phyloP scores from a whole-genome alignment of 2,888 invertebrate genomes.

The Shargacucullia verbasci region DNA sequence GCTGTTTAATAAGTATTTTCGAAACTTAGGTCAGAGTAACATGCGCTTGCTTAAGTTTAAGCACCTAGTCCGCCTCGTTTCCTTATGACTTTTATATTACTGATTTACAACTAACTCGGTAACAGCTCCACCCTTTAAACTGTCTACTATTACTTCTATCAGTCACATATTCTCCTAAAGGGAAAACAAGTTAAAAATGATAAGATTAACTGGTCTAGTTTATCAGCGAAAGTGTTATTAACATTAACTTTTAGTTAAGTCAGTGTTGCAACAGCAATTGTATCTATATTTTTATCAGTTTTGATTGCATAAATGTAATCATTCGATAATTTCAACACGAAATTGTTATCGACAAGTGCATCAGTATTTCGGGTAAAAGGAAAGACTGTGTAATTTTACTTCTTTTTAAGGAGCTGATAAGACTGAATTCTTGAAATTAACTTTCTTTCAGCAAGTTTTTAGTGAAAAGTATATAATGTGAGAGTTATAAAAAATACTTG shows the following conservation, averaged over 20 bases:
- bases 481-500: too few species aligned
- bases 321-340: constrained; percentile 20
- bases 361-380: constrained; percentile 3
- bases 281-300: constrained; percentile 6
- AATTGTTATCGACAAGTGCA: constrained; percentile 5
- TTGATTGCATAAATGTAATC: not conserved
- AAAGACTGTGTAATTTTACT: not conserved
- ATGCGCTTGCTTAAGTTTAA: constrained; percentile 37
- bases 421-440: constrained; percentile 6
- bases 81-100: constrained; percentile 46
- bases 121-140: constrained; percentile 29
- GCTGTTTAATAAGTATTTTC: constrained; percentile 28
- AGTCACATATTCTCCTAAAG: constrained; percentile 18
- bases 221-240: constrained; percentile 45
- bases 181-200: constrained; percentile 38
- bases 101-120: constrained; percentile 15
- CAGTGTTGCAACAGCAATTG: constrained; percentile 11
- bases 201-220: constrained; percentile 45
- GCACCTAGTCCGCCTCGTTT: constrained; percentile 35
- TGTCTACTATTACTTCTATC: not conserved
- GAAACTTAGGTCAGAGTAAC: constrained; percentile 38
- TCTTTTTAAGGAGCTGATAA: too few species aligned
- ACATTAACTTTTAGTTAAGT: constrained; percentile 28
- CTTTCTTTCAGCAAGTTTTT: constrained; percentile 11
- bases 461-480: not conserved